These are phyloP conservation scores for Pissodes strobi DNA, from an alignment of 1,140 invertebrate species.

Conservation along the genomic window DNA sequence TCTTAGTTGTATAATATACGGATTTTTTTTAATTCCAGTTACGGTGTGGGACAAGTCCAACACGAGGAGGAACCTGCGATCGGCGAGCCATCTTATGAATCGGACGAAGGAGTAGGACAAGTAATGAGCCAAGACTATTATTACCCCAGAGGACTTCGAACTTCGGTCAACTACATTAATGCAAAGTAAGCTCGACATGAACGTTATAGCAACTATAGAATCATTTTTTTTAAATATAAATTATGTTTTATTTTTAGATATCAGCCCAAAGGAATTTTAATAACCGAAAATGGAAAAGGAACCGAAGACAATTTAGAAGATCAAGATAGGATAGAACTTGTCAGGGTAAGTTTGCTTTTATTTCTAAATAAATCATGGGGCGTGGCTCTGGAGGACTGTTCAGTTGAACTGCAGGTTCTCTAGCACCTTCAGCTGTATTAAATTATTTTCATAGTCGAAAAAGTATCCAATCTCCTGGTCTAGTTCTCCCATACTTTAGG, in stretches of 20 bases:
- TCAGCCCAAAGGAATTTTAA: conserved; percentile 1
- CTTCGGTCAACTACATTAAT: conserved; percentile 1
- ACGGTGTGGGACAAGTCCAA: background rate
- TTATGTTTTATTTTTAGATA: conserved; percentile 5
- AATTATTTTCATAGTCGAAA: too few relatives aligned
- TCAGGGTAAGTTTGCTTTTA: conserved; percentile 1
- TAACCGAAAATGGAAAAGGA: conserved; percentile 16
- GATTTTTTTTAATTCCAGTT: too few relatives aligned
- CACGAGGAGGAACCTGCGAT: background rate
- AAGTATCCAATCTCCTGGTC: too few relatives aligned
- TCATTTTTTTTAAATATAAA: background rate
- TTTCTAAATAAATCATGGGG: too few relatives aligned
- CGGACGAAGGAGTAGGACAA: background rate
- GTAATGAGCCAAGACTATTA: background rate
- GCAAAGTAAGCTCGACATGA: background rate
- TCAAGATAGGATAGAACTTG: conserved; percentile 1
- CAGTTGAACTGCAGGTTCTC: too few relatives aligned
- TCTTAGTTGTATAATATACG: too few relatives aligned
- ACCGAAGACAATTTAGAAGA: background rate
- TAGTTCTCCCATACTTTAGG: too few relatives aligned
- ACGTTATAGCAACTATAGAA: too few relatives aligned
- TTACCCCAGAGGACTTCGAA: background rate
- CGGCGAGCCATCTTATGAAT: background rate
- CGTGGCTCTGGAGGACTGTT: too few relatives aligned
- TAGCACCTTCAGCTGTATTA: too few relatives aligned